Evolutionary conservation across 1,140 invertebrate genomes (phyloP), one percentile per base, ranked within the genome.

Genomic region (Eumaeus atala): DNA sequence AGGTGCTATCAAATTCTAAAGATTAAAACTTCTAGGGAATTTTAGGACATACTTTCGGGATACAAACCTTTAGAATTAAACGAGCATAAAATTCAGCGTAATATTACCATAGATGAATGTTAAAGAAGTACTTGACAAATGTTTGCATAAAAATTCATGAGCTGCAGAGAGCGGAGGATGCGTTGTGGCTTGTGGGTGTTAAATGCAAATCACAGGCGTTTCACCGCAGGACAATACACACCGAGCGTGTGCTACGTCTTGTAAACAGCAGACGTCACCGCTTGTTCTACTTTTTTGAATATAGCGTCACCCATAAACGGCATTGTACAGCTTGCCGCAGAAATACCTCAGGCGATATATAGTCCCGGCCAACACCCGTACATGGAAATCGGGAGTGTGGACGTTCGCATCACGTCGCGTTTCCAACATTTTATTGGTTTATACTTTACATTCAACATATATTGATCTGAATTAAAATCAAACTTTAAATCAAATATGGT

Each of bases 201-300:
- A 80, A 83, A 86, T 86, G 83, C 76, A 86, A 86, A 86, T 86
- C 59, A 62, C 58, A 28, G 48, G 50, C 72, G 73, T 86, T 84
- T 86, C 83, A 79, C 80, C 68, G 65, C 67, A 73, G 68, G 75
- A 84, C 80, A 86, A 86, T 84, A 77, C 78, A 62, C n/a, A 65
- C 53, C 68, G 66, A 65, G 38, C 40, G 51, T 86, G 80, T 84
- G 73, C 74, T 67, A 66, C 66, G 74, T 74, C 74, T 68, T 86
- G 83, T 84, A 81, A 86, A 84, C 82, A 84, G 57, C 67, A 58
- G 65, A 72, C 72, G 67, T 64, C 71, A 73, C 77, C 77, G 72
- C 75, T 75, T 78, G 82, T 84, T 83, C 78, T 83, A 81, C 83
- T 86, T 84, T 86, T 86, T 86, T 86, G 79, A 80, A 69, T 79